Evolutionary conservation across 2,888 invertebrate species (phyloP).

Genomic region (Suillia variegata): DNA sequence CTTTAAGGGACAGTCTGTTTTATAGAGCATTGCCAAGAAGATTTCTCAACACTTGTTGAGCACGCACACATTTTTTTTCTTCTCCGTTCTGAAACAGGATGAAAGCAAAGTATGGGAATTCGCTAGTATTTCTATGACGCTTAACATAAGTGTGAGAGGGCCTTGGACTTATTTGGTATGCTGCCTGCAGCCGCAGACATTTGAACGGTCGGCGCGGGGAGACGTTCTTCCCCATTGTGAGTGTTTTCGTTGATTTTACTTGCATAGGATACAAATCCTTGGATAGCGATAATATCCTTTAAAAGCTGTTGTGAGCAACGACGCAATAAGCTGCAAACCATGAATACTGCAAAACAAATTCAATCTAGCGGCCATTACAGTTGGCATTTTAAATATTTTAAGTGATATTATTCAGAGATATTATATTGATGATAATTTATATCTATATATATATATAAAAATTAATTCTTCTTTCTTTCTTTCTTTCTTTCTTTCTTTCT

Average conservation of each 20-base stretch:
- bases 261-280: constrained; percentile 35
- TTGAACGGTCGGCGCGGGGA: constrained; percentile 23
- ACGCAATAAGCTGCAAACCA: no score
- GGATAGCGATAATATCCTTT: constrained; percentile 36
- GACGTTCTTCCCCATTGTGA: constrained; percentile 15
- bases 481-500: no score
- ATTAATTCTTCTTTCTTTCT: no score
- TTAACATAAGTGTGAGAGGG: neutral
- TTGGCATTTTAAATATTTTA: neutral
- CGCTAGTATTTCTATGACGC: neutral
- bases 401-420: no score
- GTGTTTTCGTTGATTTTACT: constrained; percentile 20
- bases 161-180: neutral
- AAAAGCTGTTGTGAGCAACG: neutral
- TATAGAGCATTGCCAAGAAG: no score
- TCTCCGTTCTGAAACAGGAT: neutral
- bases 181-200: constrained; percentile 25
- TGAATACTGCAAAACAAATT: neutral
- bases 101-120: neutral
- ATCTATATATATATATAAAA: no score
- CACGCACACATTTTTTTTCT: neutral
- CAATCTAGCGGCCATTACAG: neutral
- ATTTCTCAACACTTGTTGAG: constrained; percentile 41
- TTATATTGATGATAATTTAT: no score
- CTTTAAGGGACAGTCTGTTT: no score